Evolutionary conservation across 2,113 vertebrate genomes (phyloP), one percentile per base, ranked within the genome.

Genomic region (Zootoca vivipara): DNA sequence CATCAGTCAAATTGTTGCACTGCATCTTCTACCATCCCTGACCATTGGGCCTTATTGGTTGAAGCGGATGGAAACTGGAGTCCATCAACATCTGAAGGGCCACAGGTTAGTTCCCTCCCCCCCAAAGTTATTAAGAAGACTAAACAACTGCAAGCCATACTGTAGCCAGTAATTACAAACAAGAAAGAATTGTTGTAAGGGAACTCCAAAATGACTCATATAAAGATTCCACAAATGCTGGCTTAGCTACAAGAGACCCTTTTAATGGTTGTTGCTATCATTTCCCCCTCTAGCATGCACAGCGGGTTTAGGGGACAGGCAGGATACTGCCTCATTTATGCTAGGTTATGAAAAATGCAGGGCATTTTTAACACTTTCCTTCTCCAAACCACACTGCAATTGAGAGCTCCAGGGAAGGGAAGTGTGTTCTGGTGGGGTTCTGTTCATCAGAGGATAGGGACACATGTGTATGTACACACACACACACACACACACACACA

Each of bases 111-210:
- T 62, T 18, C 15, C 58, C 58, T 62, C 58, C 18, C 46, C 46
- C 46, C 46, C 46, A 52, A 20, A 62, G 58, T 62, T 52, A 52
- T 52, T 52, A 52, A 20, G 46, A 5, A 20, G 78, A 64, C 40
- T 42, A 92, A 88, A 82, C 72, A 81, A 78, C 72, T 9, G 6
- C 89, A 91, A 5, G 56, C 83, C 7, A 75, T 42, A 12, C 24
- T 73, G 62, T 90, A 90, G 91, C 73, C 64, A 91, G 22, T 35
- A n/a, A 5, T 78, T 18, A 1, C 16, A 65, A 67, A n/a, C 9
- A 9, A 26, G 10, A 22, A 42, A 22, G 15, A 33, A 46, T 28
- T 52, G 30, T 9, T 67, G 58, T 56, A 30, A 69, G 22, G 10
- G 2, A 20, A 35, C 38, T 78, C 58, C 38, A 67, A 46, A 82